Conservation (phyloP, 2,113 vertebrate genomes). For the Campylorhamphus procurvoides region DNA sequence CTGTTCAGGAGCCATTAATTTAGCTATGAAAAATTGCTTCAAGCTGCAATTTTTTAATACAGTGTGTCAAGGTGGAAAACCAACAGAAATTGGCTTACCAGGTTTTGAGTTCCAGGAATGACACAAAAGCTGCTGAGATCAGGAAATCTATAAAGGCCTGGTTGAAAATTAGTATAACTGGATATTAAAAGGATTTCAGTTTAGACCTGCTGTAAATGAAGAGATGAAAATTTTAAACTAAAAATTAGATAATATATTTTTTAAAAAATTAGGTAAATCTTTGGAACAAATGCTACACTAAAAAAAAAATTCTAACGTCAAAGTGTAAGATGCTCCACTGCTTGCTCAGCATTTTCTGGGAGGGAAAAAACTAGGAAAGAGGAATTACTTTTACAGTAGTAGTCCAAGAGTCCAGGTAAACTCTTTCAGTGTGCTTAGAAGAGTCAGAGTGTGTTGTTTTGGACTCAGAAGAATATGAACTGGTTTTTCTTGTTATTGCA, state of each 20-base stretch:
- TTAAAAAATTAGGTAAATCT: not conserved
- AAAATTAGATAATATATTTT: not conserved
- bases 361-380: not conserved
- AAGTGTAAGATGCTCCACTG: not conserved
- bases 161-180: not conserved
- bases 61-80: not conserved
- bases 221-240: not conserved
- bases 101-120: not conserved
- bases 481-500: not conserved
- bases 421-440: not conserved
- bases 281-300: not conserved
- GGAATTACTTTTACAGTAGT: not conserved
- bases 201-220: not conserved
- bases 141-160: not conserved
- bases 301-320: not conserved
- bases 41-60: not conserved
- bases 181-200: not conserved
- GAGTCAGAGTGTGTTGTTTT: not conserved
- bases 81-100: not conserved
- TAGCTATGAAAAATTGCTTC: conserved; percentile 9
- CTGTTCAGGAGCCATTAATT: conserved; percentile 25
- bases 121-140: not conserved
- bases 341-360: not conserved
- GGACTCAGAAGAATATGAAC: not conserved
- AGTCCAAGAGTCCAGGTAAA: not conserved